Percentiles rank a stretch among this genome's conserved stretches.
Conservation (phyloP, 2,113 vertebrate genomes). For the Gambusia holbrooki region DNA sequence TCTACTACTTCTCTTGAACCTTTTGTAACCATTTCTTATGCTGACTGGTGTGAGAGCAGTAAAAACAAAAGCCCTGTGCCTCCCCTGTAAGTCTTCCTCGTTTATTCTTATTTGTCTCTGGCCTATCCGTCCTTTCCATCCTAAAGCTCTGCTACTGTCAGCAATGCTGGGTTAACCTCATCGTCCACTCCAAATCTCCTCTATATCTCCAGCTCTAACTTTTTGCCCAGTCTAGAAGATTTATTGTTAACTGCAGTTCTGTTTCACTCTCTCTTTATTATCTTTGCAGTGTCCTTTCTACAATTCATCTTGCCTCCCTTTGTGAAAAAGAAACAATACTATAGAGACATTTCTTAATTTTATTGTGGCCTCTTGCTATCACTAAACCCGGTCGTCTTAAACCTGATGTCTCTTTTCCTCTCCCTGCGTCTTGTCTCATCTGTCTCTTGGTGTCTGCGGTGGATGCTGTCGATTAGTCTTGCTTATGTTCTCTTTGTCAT, state of each 20-base stretch:
- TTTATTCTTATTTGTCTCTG: constrained; percentile 3
- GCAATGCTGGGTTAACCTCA: constrained; percentile 12
- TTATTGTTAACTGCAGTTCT: constrained; percentile 22
- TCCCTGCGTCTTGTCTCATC: constrained; percentile 33
- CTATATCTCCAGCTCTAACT: constrained; percentile 7
- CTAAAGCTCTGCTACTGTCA: constrained; percentile 34
- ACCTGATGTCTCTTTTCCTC: constrained; percentile 23
- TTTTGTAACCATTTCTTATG: no score
- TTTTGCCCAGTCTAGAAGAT: constrained; percentile 23
- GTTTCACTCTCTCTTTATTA: constrained; percentile 13
- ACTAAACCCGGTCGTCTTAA: constrained; percentile 7
- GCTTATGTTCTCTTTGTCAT: constrained; percentile 40
- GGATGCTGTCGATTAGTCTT: constrained; percentile 34
- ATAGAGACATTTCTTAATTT: constrained; percentile 4
- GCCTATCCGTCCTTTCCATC: constrained; percentile 4
- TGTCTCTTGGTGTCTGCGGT: constrained; percentile 27
- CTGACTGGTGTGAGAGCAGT: no score
- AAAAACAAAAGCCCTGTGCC: background rate
- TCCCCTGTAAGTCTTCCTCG: constrained; percentile 33
- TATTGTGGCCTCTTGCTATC: constrained; percentile 7
- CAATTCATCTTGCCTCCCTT: constrained; percentile 8
- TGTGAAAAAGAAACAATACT: background rate
- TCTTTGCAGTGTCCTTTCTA: constrained; percentile 7
- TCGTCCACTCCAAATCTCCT: constrained; percentile 18
- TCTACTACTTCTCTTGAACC: no score